Conservation (phyloP, 2,113 vertebrate genomes). For the Caretta caretta region DNA sequence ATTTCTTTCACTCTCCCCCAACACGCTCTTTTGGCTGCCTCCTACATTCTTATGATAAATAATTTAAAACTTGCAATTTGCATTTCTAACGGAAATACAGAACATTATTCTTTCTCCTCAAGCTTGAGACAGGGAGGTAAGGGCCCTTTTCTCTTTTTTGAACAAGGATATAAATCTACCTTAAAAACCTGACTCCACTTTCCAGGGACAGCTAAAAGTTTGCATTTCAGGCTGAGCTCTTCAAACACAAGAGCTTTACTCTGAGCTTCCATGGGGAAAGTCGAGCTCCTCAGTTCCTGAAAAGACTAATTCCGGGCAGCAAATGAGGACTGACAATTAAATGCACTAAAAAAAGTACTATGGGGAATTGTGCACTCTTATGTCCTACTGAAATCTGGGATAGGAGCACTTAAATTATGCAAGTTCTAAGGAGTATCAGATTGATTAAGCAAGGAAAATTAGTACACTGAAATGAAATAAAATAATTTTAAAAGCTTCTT, state of each 20-base stretch:
- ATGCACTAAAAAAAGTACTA: neutral
- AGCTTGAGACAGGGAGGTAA: neutral
- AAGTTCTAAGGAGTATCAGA: neutral
- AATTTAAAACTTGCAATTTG: neutral
- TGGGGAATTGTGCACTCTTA: neutral
- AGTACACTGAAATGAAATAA: fast-evolving
- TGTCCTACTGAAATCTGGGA: neutral
- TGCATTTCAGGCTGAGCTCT: neutral
- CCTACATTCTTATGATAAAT: neutral
- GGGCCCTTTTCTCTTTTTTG: neutral
- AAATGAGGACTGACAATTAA: neutral
- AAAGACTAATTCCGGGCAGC: neutral
- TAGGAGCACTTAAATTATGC: neutral
- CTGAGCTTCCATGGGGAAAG: too few relatives aligned
- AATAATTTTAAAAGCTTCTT: neutral
- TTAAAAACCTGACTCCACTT: neutral
- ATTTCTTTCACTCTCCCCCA: neutral
- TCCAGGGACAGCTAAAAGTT: neutral
- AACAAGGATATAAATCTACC: neutral
- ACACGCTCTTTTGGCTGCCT: neutral
- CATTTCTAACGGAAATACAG: neutral
- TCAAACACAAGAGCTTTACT: neutral
- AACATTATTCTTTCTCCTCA: neutral
- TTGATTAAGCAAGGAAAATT: neutral
- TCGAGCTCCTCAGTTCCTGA: neutral